Percentiles rank a stretch among this genome's conserved stretches.
Conservation (phyloP, 1,140 invertebrate genomes). For the Drosophila athabasca region DNA sequence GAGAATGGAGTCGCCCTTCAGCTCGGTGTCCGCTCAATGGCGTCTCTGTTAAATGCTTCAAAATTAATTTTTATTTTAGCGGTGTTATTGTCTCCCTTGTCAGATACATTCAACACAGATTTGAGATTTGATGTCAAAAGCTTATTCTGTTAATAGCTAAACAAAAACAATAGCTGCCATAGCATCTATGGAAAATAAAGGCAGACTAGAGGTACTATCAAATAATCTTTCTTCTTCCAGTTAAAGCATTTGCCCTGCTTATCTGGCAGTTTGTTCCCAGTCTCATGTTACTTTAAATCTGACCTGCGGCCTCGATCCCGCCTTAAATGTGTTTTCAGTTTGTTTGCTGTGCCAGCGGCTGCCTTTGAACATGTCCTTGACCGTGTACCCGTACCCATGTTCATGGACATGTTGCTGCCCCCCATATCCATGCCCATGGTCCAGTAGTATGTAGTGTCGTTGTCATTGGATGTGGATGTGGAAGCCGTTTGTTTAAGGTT, state of each 20-base stretch:
- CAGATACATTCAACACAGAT: no score
- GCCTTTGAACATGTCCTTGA: conserved; percentile 46
- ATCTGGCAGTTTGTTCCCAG: conserved; percentile 1
- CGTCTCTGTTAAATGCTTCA: no score
- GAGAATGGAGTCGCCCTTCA: no score
- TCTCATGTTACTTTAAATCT: conserved; percentile 7
- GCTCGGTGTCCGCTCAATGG: no score
- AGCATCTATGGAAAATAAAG: no score
- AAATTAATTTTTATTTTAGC: not conserved
- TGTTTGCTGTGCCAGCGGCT: conserved; percentile 21
- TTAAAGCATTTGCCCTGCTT: not conserved
- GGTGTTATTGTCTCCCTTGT: no score
- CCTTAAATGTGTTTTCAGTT: conserved; percentile 16
- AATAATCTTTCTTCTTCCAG: not conserved
- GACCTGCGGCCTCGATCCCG: conserved; percentile 8
- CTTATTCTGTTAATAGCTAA: no score
- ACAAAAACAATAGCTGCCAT: no score
- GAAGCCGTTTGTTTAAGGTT: conserved; percentile 38
- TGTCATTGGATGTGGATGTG: conserved; percentile 36
- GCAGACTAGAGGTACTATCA: no score
- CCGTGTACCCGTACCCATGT: conserved; percentile 19
- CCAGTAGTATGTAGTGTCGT: conserved; percentile 27
- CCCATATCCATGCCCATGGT: conserved; percentile 25
- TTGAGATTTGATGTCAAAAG: no score
- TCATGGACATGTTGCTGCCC: conserved; percentile 1